Base-by-base conservation (phyloP, 2,888 invertebrate species). In the Protula sp. region DNA sequence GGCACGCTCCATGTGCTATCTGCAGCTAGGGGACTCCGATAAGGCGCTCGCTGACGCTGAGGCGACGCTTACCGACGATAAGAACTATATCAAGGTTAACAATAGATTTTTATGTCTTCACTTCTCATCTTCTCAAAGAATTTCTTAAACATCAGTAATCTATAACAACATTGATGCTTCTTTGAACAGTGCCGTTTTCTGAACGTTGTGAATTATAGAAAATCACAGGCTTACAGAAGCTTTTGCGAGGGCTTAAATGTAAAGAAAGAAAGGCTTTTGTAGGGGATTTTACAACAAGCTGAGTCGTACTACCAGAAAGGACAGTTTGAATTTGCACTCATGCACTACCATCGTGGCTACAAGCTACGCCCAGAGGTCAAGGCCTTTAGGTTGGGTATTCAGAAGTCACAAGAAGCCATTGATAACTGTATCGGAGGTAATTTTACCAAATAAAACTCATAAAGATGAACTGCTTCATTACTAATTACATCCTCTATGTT, bases 361-460 rank as follows among this genome's bases (percentile, higher is more conserved):
- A 87, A 89, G 45, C 86, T 90, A 28, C 85, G 94, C 2, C 92
- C 93, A 0, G 94, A 95, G 72, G 84, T 91, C 61, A 88, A 88
- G 55, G 82, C 80, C 38, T 85, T 85, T 68, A 85, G 89, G 61
- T 84, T 89, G 45, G 91, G 92, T 4, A 90, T 94, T 0, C 92
- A 93, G 74, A 94, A 95, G 79, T 90, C 92, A 0, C 91, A 92
- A 83, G 92, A 94, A 78, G 94, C 94, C 4, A 94, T 95, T 68
- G 89, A 92, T 79, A 93, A 92, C 77, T 90, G 93, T 0, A 89
- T 95, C 57, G 89, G 89, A 60, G 83, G 78, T 78, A 67, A 71
- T 73, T 74, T 50, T n/a, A 50, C 19, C n/a, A n/a, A n/a, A n/a
- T n/a, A n/a, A n/a, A n/a, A n/a, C n/a, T n/a, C n/a, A n/a, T n/a